Evolutionary conservation across 2,113 vertebrate genomes (phyloP), one percentile per base, ranked within the genome.

Genomic region (Donacobius atricapilla): DNA sequence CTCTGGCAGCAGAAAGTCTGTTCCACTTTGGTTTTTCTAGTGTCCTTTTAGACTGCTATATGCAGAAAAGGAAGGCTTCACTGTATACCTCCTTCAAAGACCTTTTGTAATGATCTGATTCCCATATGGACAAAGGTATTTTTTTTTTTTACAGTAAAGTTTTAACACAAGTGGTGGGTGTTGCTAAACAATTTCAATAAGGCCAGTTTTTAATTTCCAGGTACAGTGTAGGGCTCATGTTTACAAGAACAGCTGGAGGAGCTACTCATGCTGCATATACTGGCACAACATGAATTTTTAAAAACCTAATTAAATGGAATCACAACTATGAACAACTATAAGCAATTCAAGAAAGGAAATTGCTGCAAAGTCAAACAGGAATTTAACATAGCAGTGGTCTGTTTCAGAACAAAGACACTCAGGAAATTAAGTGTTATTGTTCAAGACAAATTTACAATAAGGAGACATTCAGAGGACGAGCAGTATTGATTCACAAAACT

Each of bases 41-140:
- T 6, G 13, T 3, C 23, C 19, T 44, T 37, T 21, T 13, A 48
- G n/a, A 9, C 25, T 53, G 6, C 39, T 23, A 4, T 9, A 11
- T 1, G 3, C n/a, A 57, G 47, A 51, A 88, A 15, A 71, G 17
- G 9, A 20, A 82, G 22, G 50, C 9, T 16, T 20, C 15, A 23
- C 19, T 28, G 0, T 14, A 2, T 7, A 9, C 27, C 21, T 54
- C 16, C 24, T 61, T 13, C 16, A 37, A 24, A 45, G 18, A 16
- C 3, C 6, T 33, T 27, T 7, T 11, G 4, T 9, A 47, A 24
- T 24, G 3, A 19, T 44, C 35, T 13, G 16, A 39, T 42, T 47
- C 8, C 33, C 10, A 21, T 2, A 42, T 22, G 4, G 8, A 8
- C 1, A 17, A 80, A 18, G 7, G 31, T 11, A 3, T 21, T 18